phyloP scores from a whole-genome alignment of 2,888 invertebrate species.

The Melinopterus prodromus region DNA sequence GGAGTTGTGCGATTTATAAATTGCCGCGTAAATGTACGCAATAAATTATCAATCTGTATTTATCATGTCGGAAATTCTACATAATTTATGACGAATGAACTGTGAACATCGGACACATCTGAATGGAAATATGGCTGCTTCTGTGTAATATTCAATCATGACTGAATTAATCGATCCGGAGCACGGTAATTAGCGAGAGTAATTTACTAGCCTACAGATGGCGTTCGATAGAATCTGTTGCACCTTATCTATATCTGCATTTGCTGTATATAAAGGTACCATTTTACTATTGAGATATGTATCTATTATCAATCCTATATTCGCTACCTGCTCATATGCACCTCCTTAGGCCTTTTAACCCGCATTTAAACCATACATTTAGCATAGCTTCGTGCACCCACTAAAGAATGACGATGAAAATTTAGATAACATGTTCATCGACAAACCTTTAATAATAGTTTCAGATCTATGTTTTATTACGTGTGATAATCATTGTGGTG shows the following conservation, averaged over 20 bases:
- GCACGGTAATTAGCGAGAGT: neutral
- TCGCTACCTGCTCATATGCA: neutral
- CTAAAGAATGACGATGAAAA: too few species aligned
- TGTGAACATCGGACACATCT: neutral
- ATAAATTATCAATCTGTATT: conserved; percentile 4
- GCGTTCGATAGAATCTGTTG: neutral
- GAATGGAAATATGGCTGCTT: neutral
- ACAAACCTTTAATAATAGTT: too few species aligned
- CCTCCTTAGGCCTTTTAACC: neutral
- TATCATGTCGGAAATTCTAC: neutral
- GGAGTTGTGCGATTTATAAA: neutral
- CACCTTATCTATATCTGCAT: neutral
- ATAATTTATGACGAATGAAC: neutral
- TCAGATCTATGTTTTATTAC: too few species aligned
- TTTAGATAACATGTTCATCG: too few species aligned
- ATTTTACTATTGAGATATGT: neutral
- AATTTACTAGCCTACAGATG: neutral
- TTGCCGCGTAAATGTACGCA: neutral
- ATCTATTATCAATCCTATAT: neutral
- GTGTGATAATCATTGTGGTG: too few species aligned
- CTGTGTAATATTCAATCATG: neutral
- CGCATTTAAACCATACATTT: too few species aligned
- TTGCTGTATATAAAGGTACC: neutral
- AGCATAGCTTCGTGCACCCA: too few species aligned
- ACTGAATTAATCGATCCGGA: neutral